phyloP scores from a whole-genome alignment of 2,888 invertebrate species.

The Perizoma affinitatum region DNA sequence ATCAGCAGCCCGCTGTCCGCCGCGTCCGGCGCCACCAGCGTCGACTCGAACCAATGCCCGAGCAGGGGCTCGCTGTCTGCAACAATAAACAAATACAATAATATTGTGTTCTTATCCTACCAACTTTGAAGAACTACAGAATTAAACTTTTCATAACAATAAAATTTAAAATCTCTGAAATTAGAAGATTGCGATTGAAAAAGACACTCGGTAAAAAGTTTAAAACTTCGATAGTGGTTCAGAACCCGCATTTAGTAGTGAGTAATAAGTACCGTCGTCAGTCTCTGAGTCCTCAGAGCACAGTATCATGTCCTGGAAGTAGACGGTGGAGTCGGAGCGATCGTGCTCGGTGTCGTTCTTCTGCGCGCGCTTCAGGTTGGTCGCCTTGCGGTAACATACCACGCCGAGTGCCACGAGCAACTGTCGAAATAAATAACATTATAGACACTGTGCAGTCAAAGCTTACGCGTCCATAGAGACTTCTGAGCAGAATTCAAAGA shows the following conservation, averaged over 20 bases:
- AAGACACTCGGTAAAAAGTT: too few relatives aligned
- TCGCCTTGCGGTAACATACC: constrained; percentile 95
- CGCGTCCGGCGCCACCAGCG: constrained; percentile 91
- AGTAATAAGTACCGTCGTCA: constrained; percentile 87
- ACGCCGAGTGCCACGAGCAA: constrained; percentile 94
- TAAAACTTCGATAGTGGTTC: too few relatives aligned
- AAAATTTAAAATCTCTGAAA: too few relatives aligned
- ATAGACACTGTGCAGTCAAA: background rate
- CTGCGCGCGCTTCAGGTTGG: constrained; percentile 90
- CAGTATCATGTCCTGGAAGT: constrained; percentile 96
- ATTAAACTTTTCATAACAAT: background rate
- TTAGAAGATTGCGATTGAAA: too few relatives aligned
- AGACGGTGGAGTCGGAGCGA: constrained; percentile 97
- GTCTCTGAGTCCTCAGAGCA: constrained; percentile 96
- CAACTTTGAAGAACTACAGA: background rate
- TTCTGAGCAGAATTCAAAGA: too few relatives aligned
- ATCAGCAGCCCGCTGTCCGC: constrained; percentile 73
- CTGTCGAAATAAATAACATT: constrained; percentile 51
- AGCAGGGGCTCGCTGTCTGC: constrained; percentile 93
- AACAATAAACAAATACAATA: constrained; percentile 44
- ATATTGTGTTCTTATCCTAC: background rate
- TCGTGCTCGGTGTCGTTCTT: constrained; percentile 93
- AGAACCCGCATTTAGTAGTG: too few relatives aligned
- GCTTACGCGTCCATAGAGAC: background rate
- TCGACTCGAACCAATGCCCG: constrained; percentile 97